A percentile compares a stretch with the other conserved stretches of the same genome.
Conservation (phyloP, 2,797 vertebrate species). For the Sciurus carolinensis region DNA sequence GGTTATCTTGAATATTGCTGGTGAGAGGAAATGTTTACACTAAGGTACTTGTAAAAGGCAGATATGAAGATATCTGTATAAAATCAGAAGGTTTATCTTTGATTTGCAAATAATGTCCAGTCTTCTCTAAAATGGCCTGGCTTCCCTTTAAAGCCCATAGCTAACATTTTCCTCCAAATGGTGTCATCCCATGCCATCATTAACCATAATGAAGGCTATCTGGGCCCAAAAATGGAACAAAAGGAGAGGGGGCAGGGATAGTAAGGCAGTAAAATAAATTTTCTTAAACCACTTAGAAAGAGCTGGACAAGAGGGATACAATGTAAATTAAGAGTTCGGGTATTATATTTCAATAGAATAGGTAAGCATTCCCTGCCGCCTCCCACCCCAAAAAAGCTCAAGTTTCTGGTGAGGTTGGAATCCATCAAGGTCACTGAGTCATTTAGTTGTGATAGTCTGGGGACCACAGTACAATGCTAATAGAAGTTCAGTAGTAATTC, state of each 20-base stretch:
- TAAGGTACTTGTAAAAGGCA: not conserved
- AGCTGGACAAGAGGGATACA: not conserved
- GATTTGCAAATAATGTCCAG: not conserved
- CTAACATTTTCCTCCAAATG: constrained; percentile 10
- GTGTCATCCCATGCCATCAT: not conserved
- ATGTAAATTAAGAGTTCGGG: not conserved
- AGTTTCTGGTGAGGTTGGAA: not conserved
- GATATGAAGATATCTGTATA: not conserved
- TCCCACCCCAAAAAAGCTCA: not conserved
- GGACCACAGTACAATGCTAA: not conserved
- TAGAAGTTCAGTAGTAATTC: not conserved
- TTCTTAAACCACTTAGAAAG: constrained; percentile 5
- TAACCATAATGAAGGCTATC: not conserved
- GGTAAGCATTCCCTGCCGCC: not conserved
- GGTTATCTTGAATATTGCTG: not conserved
- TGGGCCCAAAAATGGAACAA: not conserved
- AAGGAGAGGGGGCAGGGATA: not conserved
- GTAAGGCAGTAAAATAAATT: not conserved
- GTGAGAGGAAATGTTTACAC: constrained; percentile 32
- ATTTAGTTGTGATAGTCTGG: not conserved
- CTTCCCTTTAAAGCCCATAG: constrained; percentile 26
- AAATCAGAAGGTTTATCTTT: constrained; percentile 17
- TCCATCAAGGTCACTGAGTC: not conserved
- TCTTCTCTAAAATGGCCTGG: constrained; percentile 32
- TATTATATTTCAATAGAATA: not conserved